A percentile compares a stretch with the other conserved stretches of the same genome.
Conservation (phyloP, 2,888 invertebrate species). For the Mongoloraphidia duomilia region DNA sequence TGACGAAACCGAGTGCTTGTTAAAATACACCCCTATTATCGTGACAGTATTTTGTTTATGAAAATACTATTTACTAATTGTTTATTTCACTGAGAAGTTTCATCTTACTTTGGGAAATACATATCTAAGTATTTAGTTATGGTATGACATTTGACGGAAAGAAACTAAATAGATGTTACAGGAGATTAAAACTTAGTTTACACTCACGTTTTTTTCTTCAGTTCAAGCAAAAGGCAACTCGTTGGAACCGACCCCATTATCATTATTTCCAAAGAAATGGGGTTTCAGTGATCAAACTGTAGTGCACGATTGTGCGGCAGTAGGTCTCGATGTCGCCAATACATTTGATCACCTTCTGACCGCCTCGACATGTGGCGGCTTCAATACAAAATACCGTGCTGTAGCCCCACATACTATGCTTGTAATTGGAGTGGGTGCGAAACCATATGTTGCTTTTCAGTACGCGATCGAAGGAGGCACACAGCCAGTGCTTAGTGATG, state of each 20-base stretch:
- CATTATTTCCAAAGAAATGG: constrained; percentile 72
- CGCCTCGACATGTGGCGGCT: constrained; percentile 63
- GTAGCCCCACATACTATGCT: constrained; percentile 63
- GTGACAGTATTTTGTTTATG: too few species aligned
- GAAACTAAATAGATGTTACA: neutral
- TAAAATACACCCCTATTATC: too few species aligned
- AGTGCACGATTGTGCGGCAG: constrained; percentile 62
- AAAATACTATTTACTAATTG: too few species aligned
- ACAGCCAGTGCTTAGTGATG: constrained; percentile 71
- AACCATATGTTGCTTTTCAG: constrained; percentile 80
- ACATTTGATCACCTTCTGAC: constrained; percentile 78
- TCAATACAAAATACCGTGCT: constrained; percentile 53
- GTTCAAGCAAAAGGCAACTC: constrained; percentile 56
- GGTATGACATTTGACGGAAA: too few species aligned
- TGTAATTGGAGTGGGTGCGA: constrained; percentile 61
- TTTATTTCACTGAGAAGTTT: too few species aligned
- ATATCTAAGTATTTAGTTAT: neutral
- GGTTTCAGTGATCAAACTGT: constrained; percentile 62
- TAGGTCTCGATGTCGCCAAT: constrained; percentile 56
- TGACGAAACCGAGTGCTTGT: too few species aligned
- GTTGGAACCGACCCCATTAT: constrained; percentile 38
- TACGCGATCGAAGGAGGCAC: constrained; percentile 78
- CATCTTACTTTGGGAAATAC: too few species aligned
- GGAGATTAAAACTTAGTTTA: neutral
- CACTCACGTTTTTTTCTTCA: constrained; percentile 22